Evolutionary conservation across 2,888 invertebrate genomes (phyloP).

Genomic region (Tetragnatha montana): DNA sequence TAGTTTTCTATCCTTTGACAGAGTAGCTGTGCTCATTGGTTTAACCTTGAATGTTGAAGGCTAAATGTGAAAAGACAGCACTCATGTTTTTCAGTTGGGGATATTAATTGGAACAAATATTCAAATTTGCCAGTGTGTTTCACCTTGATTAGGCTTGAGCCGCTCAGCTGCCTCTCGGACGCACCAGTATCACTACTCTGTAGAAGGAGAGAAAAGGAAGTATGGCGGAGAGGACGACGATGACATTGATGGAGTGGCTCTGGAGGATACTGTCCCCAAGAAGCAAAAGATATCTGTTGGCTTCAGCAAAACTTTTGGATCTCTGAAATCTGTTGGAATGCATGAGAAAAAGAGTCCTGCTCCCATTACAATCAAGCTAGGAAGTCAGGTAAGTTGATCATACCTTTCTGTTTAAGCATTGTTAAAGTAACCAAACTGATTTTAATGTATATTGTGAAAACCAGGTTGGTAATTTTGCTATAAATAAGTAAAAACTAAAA

Average conservation of each 20-base stretch:
- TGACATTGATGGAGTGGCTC: slow-evolving; percentile 54
- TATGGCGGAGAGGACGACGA: slow-evolving; percentile 37
- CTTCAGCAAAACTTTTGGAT: slow-evolving; percentile 69
- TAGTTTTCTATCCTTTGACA: neutral
- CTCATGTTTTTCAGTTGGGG: slow-evolving; percentile 68
- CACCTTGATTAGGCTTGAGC: slow-evolving; percentile 71
- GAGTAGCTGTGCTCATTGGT: neutral
- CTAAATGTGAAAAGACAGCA: slow-evolving; percentile 49
- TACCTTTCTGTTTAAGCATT: neutral
- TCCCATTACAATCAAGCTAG: slow-evolving; percentile 69
- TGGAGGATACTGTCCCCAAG: slow-evolving; percentile 57
- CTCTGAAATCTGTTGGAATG: slow-evolving; percentile 36
- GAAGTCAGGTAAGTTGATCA: slow-evolving; percentile 52
- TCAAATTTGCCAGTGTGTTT: slow-evolving; percentile 72
- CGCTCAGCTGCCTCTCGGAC: slow-evolving; percentile 47
- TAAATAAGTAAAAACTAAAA: too few relatives aligned
- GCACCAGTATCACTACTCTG: neutral
- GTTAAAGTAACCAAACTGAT: neutral
- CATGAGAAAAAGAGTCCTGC: slow-evolving; percentile 65
- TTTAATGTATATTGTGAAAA: neutral
- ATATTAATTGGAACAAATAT: slow-evolving; percentile 71
- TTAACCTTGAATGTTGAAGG: neutral
- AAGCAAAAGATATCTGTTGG: slow-evolving; percentile 64
- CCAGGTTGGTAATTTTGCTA: too few relatives aligned
- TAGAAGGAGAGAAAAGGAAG: slow-evolving; percentile 58